Base-by-base conservation (phyloP, 2,888 invertebrate species). In the Drosophila mimetica region DNA sequence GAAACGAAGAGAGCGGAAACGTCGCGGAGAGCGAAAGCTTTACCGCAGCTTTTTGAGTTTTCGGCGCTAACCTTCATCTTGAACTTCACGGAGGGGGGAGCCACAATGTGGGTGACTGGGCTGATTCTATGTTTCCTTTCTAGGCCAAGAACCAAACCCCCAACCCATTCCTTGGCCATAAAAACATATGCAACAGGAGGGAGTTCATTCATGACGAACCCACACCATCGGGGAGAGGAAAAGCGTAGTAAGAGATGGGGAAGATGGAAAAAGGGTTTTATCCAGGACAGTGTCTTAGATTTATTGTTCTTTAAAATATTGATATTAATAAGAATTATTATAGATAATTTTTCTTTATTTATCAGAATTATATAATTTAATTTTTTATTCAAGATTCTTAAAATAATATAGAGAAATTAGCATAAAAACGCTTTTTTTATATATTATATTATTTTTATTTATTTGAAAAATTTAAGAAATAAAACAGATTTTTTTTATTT, bases 141-240 rank as follows among this genome's bases (percentile, higher is more conserved):
- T 71, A 66, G 72, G 66, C 65, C 66, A 61, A 52, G 42, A 34
- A 22, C 28, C 20, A 20, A 34, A n/a, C n/a, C 58, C 66, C 65
- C 54, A 18, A 42, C 50, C 65, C 53, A 64, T 52, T 52, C 57
- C 52, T 67, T 53, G 79, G 78, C 76, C 82, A 74, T 80, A 82
- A 83, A 80, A 85, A 85, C 87, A 84, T 84, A 88, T 86, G 86
- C 86, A 86, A 86, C 86, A 86, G 86, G 86, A 86, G 88, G 86
- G 78, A 82, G 82, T 77, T 85, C 86, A 84, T 84, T 86, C 85
- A 84, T 86, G 76, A 71, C 75, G 67, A 55, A 73, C 80, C 71
- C 75, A 76, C 58, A 75, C 71, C 65, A 69, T 36, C 34, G 48
- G 57, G 42, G 39, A 1, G 14, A 8, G 41, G 13, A 44, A n/a